These are phyloP conservation scores for Microcaecilia unicolor DNA, from an alignment of 2,797 vertebrate genomes.

Conservation along the genomic window DNA sequence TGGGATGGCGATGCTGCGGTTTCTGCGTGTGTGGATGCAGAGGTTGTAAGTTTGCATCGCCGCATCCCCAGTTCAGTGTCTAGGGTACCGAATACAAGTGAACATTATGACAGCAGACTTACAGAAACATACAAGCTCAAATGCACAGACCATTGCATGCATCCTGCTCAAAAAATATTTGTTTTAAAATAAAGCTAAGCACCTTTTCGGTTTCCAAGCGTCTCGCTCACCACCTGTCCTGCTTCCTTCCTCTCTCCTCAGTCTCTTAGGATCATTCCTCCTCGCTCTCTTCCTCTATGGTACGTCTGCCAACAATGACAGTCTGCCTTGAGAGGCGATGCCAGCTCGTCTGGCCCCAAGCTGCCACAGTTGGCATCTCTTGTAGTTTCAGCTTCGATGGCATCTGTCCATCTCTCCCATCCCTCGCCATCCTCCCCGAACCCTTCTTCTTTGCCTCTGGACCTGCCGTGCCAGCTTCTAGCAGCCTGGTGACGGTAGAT, in stretches of 20 bases:
- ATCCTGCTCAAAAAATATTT: background rate
- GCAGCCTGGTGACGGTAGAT: slow-evolving; percentile 17
- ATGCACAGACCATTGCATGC: background rate
- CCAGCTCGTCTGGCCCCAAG: slow-evolving; percentile 35
- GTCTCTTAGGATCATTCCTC: background rate
- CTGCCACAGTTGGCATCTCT: slow-evolving; percentile 34
- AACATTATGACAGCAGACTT: background rate
- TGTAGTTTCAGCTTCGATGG: slow-evolving; percentile 29
- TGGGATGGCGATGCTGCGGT: no score
- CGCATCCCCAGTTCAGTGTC: no score
- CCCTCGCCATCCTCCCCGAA: slow-evolving; percentile 22
- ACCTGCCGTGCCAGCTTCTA: slow-evolving; percentile 35
- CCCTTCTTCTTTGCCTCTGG: slow-evolving; percentile 23
- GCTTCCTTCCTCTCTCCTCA: background rate
- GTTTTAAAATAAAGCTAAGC: slow-evolving; percentile 16
- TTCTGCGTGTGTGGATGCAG: no score
- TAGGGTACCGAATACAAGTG: no score
- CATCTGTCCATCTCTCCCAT: slow-evolving; percentile 42
- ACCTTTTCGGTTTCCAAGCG: slow-evolving; percentile 16
- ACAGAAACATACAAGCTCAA: background rate
- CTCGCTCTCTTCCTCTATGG: slow-evolving; percentile 19
- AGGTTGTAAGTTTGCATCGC: no score
- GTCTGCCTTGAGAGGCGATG: slow-evolving; percentile 5
- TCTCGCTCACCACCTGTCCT: background rate
- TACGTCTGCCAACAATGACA: slow-evolving; percentile 17